Conservation (phyloP, 2,113 vertebrate genomes). For the Tachycineta bicolor region DNA sequence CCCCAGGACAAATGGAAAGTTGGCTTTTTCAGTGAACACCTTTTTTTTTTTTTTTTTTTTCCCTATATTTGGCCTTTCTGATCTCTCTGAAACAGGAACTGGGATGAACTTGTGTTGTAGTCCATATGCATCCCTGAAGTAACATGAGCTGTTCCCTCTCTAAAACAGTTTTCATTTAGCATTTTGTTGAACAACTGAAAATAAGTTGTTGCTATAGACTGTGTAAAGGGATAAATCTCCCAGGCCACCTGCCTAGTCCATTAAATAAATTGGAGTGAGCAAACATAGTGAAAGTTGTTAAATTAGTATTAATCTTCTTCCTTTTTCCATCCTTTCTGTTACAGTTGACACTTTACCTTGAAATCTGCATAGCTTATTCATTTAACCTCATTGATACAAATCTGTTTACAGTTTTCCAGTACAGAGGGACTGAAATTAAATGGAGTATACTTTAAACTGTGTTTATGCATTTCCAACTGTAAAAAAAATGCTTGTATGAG, state of each 20-base stretch:
- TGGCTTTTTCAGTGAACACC: background rate
- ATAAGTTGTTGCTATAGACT: background rate
- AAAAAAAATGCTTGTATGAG: background rate
- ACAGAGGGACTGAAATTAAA: background rate
- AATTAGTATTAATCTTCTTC: background rate
- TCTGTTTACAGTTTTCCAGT: background rate
- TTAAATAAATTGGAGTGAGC: conserved; percentile 21
- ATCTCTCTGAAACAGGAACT: background rate
- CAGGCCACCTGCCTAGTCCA: background rate
- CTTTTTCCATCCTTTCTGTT: background rate
- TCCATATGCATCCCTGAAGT: background rate
- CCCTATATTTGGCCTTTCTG: background rate
- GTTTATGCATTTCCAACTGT: background rate
- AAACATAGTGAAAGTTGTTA: conserved; percentile 19
- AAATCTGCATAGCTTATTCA: background rate
- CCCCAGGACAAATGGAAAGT: background rate
- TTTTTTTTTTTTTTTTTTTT: background rate
- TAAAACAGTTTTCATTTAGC: background rate
- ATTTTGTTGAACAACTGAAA: background rate
- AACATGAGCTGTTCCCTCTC: background rate
- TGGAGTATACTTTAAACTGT: background rate
- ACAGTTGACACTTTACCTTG: background rate
- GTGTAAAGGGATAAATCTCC: background rate
- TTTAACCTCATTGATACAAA: background rate
- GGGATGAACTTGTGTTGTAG: background rate